Evolutionary conservation across 2,797 vertebrate species (phyloP).

Genomic region (Parauchenoglanis punctatus): DNA sequence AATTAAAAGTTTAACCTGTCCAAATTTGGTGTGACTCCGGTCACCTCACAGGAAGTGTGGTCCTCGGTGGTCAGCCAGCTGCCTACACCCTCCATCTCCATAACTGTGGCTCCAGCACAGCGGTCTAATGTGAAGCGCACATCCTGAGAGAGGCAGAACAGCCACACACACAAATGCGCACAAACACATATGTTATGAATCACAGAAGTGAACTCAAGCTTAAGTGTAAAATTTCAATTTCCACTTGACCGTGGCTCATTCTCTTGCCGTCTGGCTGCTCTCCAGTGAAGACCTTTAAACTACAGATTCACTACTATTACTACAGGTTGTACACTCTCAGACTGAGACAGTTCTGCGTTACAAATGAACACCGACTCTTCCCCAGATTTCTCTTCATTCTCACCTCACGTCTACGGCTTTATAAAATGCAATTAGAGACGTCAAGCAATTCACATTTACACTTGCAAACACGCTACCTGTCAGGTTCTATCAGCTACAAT

Average conservation of each 20-base stretch:
- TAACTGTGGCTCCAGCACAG: constrained; percentile 77
- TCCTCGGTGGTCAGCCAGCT: constrained; percentile 83
- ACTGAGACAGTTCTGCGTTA: not conserved
- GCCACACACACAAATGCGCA: constrained; percentile 1
- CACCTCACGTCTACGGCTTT: not conserved
- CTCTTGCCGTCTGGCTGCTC: constrained; percentile 8
- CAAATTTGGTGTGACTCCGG: constrained; percentile 74
- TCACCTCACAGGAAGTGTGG: constrained; percentile 81
- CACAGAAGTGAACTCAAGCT: not conserved
- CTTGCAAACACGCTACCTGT: not conserved
- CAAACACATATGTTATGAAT: not conserved
- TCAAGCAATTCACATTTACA: constrained; percentile 15
- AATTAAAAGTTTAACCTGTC: constrained; percentile 69
- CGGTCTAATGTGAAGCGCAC: constrained; percentile 83
- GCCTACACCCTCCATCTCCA: constrained; percentile 82
- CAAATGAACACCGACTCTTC: not conserved
- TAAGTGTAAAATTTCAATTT: constrained; percentile 17
- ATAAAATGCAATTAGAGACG: constrained; percentile 24
- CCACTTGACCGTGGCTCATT: constrained; percentile 27
- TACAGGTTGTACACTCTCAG: not conserved
- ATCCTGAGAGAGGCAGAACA: constrained; percentile 67
- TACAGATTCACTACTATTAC: not conserved
- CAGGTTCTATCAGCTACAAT: constrained; percentile 14
- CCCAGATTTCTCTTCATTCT: not conserved
- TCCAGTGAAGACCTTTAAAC: constrained; percentile 25